Evolutionary conservation across 2,113 vertebrate species (phyloP).

Genomic region (Scytalopus superciliaris): DNA sequence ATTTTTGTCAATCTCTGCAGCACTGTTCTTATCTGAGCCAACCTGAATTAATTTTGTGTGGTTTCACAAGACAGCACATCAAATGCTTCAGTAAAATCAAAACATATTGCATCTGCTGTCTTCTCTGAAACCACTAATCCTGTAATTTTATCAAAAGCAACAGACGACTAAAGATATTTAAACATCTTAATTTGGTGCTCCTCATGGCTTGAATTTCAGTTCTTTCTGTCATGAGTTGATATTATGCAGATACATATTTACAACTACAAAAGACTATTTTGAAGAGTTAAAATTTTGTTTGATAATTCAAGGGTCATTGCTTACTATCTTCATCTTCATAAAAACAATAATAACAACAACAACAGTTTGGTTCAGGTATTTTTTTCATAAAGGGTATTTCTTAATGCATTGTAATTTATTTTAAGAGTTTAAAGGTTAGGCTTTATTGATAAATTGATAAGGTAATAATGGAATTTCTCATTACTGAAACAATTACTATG

Average conservation of each 20-base stretch:
- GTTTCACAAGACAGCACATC: background rate
- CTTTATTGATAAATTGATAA: background rate
- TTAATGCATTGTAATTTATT: background rate
- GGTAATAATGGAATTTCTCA: background rate
- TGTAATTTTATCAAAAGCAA: constrained; percentile 8
- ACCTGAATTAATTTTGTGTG: background rate
- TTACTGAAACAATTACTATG: background rate
- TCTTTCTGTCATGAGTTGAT: background rate
- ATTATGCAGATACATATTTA: background rate
- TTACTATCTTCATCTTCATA: no score
- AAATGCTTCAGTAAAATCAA: background rate
- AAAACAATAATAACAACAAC: background rate
- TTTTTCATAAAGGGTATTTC: background rate
- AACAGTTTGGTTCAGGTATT: background rate
- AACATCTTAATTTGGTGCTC: background rate
- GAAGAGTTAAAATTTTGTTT: background rate
- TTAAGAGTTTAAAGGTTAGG: background rate
- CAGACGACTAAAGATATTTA: background rate
- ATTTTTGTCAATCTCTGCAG: background rate
- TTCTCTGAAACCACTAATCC: background rate
- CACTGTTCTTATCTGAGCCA: background rate
- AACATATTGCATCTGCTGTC: background rate
- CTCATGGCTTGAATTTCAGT: background rate
- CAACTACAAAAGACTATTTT: background rate
- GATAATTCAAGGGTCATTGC: background rate